Base-by-base conservation (phyloP, 2,113 vertebrate species). In the Chunga burmeisteri region DNA sequence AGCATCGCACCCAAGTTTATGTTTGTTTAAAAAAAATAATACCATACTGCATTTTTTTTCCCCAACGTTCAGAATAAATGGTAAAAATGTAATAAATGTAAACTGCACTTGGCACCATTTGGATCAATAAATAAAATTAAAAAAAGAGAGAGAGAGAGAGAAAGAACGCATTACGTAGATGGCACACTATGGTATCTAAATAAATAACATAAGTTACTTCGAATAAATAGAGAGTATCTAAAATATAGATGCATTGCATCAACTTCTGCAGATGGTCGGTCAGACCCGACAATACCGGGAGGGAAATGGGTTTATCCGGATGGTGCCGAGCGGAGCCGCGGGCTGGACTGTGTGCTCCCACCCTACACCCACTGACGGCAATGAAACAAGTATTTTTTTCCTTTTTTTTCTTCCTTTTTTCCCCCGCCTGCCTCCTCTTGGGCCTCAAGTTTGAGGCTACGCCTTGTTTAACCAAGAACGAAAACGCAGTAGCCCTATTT, bases 131-230 rank as follows among this genome's bases (percentile, higher is more conserved):
- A 97, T 96, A 96, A 97, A 42, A 65, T 66, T 10, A 4, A n/a
- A 81, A 82, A 87, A 58, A 52, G 36, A 30, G 66, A 42, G 32
- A 75, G 23, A 68, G 68, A 55, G 44, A 70, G 36, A 77, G 82
- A 47, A 38, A 75, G 87, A 82, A 77, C 21, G 67, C 84, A 4
- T 80, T 91, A 40, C 36, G 59, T 86, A 91, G 93, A 95, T 94
- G 85, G 94, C 92, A 96, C 88, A 74, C 94, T 90, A 94, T 10
- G 83, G 90, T 75, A 29, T 53, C 93, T 68, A 68, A 97, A 97
- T 97, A 97, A 97, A 97, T 97, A 97, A 95, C 81, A 96, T 97
- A 97, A 97, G 92, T 97, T 97, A 97, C 92, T 92, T 96, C 9
- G 92, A 97, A 97, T 97, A 97, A 97, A 97, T 97, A 97, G 90